Evolutionary conservation across 2,113 vertebrate genomes (phyloP).

Genomic region (Aldabrachelys gigantea): DNA sequence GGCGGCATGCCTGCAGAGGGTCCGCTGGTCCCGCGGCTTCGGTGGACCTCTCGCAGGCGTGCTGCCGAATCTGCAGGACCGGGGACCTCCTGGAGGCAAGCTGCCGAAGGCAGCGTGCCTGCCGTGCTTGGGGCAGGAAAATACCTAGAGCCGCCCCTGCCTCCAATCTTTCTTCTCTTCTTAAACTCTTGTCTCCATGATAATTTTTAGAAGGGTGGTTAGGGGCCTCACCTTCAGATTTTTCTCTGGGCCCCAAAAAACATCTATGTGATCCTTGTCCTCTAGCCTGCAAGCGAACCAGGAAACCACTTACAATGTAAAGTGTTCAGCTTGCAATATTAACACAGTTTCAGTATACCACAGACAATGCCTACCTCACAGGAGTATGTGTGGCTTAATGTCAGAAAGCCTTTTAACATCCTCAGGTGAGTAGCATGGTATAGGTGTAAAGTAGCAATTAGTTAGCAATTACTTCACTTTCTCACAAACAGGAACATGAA

Average conservation of each 20-base stretch:
- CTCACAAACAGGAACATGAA: neutral
- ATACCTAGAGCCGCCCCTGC: too few species aligned
- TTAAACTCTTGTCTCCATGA: too few species aligned
- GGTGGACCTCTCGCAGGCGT: too few species aligned
- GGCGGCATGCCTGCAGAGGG: too few species aligned
- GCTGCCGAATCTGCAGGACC: too few species aligned
- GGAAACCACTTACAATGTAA: neutral
- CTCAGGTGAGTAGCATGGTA: neutral
- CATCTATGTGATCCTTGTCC: neutral
- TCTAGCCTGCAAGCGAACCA: neutral
- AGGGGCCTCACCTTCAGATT: neutral
- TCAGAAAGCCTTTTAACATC: neutral
- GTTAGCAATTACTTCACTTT: conserved; percentile 8
- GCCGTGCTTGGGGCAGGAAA: too few species aligned
- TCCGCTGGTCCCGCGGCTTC: too few species aligned
- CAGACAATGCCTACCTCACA: neutral
- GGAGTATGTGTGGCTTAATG: neutral
- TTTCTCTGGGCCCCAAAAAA: neutral
- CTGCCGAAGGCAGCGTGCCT: too few species aligned
- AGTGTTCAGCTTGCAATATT: neutral
- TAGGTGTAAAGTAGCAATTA: neutral
- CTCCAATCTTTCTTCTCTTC: too few species aligned
- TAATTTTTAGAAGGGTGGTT: neutral
- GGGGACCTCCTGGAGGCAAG: too few species aligned
- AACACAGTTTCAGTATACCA: neutral